Evolutionary conservation across 1,140 invertebrate species (phyloP), one percentile per base, ranked within the genome.

Genomic region (Choristoneura fumiferana): DNA sequence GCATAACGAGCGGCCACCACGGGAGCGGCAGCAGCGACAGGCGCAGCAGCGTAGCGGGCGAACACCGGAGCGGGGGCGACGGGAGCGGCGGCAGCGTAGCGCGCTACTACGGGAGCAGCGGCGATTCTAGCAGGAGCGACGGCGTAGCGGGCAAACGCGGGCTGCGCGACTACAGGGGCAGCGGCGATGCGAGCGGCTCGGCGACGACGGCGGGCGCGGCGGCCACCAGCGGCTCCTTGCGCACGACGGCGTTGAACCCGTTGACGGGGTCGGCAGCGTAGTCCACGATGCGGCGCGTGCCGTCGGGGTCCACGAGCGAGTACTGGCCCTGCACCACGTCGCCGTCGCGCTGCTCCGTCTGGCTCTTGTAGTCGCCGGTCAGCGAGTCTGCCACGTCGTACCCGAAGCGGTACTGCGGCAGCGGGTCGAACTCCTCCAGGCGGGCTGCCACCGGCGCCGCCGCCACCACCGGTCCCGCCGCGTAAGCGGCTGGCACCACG

Each of bases 351-450:
- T 91, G 90, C 74, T 93, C 92, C 58, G 89, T 83, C 71, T 92
- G 91, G 63, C 87, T 91, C 81, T 93, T 93, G 86, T 88, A 91
- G 68, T 93, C 92, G 4, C 93, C 92, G 65, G 91, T 93, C 59
- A 91, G 78, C 14, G 90, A 88, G 75, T 93, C 92, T 36, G 91
- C 89, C 1, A 93, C 91, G 58, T 90, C 90, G 63, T 93, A 93
- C 53, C 91, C 89, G 52, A 92, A 93, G 62, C 89, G 86, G 73
- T 93, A 93, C 62, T 92, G 91, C 0, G 92, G 92, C 69, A 90
- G 73, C 2, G 92, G 88, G 69, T 93, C 91, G 65, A 91, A 92
- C 61, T 92, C 91, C 14, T 91, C 91, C 5, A 90, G 71, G 62
- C 90, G 88, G 13, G 72, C 71, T 3, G 69, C 67, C 10, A 89